Evolutionary conservation across 2,888 invertebrate species (phyloP).

Genomic region (Meghimatium bilineatum): DNA sequence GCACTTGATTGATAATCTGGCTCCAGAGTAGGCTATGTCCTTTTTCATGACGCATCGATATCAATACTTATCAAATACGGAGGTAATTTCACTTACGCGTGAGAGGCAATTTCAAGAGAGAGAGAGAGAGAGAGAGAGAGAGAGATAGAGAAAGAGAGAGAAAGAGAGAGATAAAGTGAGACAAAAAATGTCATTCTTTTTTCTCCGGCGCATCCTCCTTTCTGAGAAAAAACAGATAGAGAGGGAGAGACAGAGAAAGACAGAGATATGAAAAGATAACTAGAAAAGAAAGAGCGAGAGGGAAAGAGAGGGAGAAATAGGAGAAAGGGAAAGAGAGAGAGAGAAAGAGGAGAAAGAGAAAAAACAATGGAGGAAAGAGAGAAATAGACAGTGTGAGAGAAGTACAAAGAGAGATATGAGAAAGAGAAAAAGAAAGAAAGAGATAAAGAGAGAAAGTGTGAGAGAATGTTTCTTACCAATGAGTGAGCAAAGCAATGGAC

Average conservation of each 20-base stretch:
- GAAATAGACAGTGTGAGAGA: constrained; percentile 19
- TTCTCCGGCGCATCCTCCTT: no score
- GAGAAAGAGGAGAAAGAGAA: neutral
- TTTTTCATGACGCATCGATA: no score
- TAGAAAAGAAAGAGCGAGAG: constrained; percentile 4
- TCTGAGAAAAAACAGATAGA: neutral
- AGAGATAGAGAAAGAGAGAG: constrained; percentile 9
- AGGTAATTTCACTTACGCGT: no score
- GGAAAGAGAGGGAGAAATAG: neutral
- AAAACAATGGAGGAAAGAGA: neutral
- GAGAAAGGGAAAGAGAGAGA: constrained; percentile 10
- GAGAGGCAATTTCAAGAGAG: no score
- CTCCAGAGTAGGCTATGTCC: no score
- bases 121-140: constrained; percentile 18
- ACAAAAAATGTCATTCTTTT: no score
- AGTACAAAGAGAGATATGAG: constrained; percentile 27
- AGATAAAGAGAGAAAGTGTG: no score
- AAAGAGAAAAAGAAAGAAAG: constrained; percentile 6
- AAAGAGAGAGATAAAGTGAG: neutral
- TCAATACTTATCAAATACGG: no score
- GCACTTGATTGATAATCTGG: no score
- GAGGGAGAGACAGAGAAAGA: constrained; percentile 9
- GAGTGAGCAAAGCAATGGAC: no score
- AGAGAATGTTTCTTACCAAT: no score
- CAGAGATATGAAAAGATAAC: constrained; percentile 7